Conservation (phyloP, 2,888 invertebrate genomes). For the Rhingia campestris region DNA sequence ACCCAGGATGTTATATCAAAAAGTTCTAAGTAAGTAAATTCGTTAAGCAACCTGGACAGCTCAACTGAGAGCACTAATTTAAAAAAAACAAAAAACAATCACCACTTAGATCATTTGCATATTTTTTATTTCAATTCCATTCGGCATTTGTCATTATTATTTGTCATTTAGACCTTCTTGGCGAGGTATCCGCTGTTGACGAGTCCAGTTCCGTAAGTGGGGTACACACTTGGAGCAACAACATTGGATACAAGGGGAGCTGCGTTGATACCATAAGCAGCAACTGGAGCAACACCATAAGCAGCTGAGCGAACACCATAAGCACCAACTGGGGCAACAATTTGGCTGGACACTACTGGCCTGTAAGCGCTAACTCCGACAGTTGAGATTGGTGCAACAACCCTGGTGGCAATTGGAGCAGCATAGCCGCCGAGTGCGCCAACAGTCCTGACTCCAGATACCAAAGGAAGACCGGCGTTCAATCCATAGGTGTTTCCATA, state of each 20-base stretch:
- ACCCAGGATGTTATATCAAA: too few relatives aligned
- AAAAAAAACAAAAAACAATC: too few relatives aligned
- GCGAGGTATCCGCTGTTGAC: conserved; percentile 8
- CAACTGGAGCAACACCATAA: conserved; percentile 8
- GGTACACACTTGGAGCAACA: conserved; percentile 19
- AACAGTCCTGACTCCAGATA: conserved; percentile 5
- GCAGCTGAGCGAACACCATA: conserved; percentile 5
- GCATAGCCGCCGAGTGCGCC: too few relatives aligned
- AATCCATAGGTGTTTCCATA: conserved; percentile 12
- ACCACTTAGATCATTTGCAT: too few relatives aligned
- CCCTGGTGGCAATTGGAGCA: conserved; percentile 1
- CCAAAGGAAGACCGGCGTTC: conserved; percentile 8
- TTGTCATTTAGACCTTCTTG: conserved; percentile 42
- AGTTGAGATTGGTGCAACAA: conserved; percentile 9
- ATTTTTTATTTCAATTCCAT: too few relatives aligned
- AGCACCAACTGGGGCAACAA: not conserved
- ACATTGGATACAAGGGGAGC: conserved; percentile 32
- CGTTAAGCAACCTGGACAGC: too few relatives aligned
- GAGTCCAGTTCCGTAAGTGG: conserved; percentile 19
- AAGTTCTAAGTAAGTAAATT: too few relatives aligned
- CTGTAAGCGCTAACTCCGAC: not conserved
- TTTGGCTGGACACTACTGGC: not conserved
- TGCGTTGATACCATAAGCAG: not conserved
- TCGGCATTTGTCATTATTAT: too few relatives aligned
- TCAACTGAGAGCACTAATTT: too few relatives aligned